phyloP scores from a whole-genome alignment of 2,113 vertebrate genomes.

The Atlantisia rogersi region DNA sequence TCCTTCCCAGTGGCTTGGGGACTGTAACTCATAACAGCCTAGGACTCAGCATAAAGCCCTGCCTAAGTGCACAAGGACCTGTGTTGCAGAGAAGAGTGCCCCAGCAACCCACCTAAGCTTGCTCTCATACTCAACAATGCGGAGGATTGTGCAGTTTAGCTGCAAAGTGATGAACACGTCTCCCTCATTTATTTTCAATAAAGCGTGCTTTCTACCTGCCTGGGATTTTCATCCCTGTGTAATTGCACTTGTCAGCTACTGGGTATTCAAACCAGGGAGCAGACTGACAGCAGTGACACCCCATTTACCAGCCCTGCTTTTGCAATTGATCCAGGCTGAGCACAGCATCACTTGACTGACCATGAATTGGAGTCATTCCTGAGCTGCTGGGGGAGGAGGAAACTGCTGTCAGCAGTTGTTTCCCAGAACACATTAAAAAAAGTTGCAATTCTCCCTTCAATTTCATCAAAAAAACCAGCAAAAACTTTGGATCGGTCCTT shows the following conservation, averaged over 20 bases:
- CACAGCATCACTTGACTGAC: neutral
- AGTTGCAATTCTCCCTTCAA: neutral
- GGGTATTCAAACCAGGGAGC: neutral
- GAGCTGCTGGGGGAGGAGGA: neutral
- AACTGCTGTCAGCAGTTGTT: neutral
- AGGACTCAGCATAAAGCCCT: neutral
- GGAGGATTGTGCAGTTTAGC: neutral
- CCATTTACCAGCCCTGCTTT: neutral
- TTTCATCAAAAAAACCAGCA: neutral
- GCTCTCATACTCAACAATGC: neutral
- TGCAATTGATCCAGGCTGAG: neutral
- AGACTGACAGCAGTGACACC: neutral
- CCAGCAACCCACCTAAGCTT: neutral
- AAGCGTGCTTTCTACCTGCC: neutral
- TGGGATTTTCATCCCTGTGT: rapidly evolving
- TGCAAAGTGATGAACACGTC: neutral
- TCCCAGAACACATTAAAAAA: neutral
- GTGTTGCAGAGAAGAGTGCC: neutral
- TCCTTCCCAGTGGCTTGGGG: neutral
- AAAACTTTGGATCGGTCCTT: neutral
- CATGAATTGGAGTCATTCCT: neutral
- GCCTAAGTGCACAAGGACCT: rapidly evolving
- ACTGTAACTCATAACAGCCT: neutral
- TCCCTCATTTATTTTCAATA: neutral
- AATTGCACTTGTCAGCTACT: neutral